Percentiles rank a stretch among this genome's conserved stretches.
phyloP scores from a whole-genome alignment of 1,140 invertebrate species.

The Orius insidiosus region DNA sequence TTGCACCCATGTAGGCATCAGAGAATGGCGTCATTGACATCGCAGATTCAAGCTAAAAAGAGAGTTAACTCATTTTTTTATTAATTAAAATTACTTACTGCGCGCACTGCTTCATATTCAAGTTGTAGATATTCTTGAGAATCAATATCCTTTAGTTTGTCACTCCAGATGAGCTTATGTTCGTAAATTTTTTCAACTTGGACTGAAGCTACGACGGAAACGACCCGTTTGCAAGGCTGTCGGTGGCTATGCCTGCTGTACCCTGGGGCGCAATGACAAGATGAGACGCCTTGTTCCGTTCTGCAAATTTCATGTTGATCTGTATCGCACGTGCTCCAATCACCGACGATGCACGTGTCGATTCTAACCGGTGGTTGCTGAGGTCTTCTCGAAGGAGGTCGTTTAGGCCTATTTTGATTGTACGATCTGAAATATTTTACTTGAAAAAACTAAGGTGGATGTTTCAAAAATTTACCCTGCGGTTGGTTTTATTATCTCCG shows the following conservation, averaged over 20 bases:
- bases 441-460: too few species aligned
- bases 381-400: constrained; percentile 25
- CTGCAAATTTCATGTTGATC: constrained; percentile 73
- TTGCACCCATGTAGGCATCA: constrained; percentile 62
- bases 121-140: constrained; percentile 66
- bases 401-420: constrained; percentile 6
- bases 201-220: constrained; percentile 60
- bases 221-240: constrained; percentile 56
- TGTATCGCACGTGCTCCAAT: constrained; percentile 77
- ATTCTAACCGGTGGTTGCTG: constrained; percentile 55
- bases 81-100: constrained; percentile 43
- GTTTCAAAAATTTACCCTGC: neutral
- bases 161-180: constrained; percentile 54
- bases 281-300: constrained; percentile 77
- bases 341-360: constrained; percentile 85
- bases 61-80: neutral
- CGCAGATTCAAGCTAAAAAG: constrained; percentile 58
- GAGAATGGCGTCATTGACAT: constrained; percentile 80
- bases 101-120: constrained; percentile 64
- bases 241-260: constrained; percentile 60
- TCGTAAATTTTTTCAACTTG: constrained; percentile 70
- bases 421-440: too few species aligned
- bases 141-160: constrained; percentile 49
- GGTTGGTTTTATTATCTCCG: constrained; percentile 11
- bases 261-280: constrained; percentile 75